Conservation (phyloP, 92 coral and sea anemone genomes). For the Phymanthus crucifer region DNA sequence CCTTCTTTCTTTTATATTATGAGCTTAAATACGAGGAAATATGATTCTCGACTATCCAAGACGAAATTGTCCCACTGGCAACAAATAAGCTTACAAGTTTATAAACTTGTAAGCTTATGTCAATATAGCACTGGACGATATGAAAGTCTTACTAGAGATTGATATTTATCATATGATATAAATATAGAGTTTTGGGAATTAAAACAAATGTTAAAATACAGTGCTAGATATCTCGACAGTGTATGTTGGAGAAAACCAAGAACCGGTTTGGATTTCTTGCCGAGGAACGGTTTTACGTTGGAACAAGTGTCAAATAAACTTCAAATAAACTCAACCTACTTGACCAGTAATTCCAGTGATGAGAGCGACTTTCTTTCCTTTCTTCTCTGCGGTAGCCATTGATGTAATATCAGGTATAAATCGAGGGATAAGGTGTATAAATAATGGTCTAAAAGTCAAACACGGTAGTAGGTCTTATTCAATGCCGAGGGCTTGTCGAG, state of each 20-base stretch:
- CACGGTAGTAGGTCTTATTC: neutral
- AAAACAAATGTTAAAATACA: neutral
- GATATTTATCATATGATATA: neutral
- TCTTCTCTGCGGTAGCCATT: constrained; percentile 8
- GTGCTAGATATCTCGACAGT: neutral
- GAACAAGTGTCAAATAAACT: neutral
- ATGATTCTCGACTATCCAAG: too few species aligned
- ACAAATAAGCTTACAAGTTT: too few species aligned
- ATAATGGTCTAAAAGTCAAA: neutral
- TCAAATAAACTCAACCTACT: constrained; percentile 37
- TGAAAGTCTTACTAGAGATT: too few species aligned
- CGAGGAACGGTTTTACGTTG: neutral
- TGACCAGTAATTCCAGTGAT: constrained; percentile 90
- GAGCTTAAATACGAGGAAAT: too few species aligned
- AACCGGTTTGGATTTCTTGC: neutral
- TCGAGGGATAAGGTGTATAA: neutral
- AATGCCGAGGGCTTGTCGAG: constrained; percentile 14
- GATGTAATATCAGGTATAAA: neutral
- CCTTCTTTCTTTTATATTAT: too few species aligned
- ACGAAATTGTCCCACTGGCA: too few species aligned
- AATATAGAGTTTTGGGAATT: neutral
- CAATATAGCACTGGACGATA: too few species aligned
- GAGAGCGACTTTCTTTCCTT: constrained; percentile 60
- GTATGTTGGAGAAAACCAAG: too few species aligned
- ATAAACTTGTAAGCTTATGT: too few species aligned